Conservation (phyloP, 2,797 vertebrate genomes). For the Sorex maritimensis region DNA sequence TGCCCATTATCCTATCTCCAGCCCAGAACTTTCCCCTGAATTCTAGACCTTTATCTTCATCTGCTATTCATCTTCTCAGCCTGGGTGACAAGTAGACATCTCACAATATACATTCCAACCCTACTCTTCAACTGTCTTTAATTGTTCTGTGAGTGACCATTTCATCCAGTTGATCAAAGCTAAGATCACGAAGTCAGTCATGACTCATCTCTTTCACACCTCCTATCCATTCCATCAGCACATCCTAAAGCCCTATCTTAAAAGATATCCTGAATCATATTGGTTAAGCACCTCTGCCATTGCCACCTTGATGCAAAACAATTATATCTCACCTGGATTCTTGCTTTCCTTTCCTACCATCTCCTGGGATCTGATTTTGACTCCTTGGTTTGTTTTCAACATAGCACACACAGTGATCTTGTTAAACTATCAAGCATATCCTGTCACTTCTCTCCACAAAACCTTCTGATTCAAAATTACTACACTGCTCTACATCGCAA, state of each 20-base stretch:
- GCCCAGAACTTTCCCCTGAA: not conserved
- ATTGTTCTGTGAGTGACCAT: not conserved
- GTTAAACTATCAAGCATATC: conserved; percentile 34
- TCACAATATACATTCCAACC: not conserved
- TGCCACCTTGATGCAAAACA: not conserved
- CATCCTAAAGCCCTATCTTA: conserved; percentile 54
- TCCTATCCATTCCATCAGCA: conserved; percentile 13
- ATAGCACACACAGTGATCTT: not conserved
- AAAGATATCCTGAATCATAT: not conserved
- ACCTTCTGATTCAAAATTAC: not conserved
- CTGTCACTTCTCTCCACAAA: conserved; percentile 30
- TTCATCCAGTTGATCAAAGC: not conserved
- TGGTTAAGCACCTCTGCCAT: not conserved
- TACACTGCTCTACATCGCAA: not conserved
- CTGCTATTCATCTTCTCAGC: not conserved
- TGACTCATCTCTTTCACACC: conserved; percentile 1
- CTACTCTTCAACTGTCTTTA: not conserved
- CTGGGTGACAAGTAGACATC: not conserved
- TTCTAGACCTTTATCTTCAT: not conserved
- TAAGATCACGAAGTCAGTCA: not conserved
- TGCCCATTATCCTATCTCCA: not conserved
- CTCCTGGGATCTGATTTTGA: not conserved
- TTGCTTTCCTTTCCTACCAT: not conserved
- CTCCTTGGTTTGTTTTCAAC: conserved; percentile 2
- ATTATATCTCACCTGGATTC: not conserved